Evolutionary conservation across 2,888 invertebrate genomes (phyloP), one percentile per base, ranked within the genome.

Genomic region (Caenorhabditis panamensis): DNA sequence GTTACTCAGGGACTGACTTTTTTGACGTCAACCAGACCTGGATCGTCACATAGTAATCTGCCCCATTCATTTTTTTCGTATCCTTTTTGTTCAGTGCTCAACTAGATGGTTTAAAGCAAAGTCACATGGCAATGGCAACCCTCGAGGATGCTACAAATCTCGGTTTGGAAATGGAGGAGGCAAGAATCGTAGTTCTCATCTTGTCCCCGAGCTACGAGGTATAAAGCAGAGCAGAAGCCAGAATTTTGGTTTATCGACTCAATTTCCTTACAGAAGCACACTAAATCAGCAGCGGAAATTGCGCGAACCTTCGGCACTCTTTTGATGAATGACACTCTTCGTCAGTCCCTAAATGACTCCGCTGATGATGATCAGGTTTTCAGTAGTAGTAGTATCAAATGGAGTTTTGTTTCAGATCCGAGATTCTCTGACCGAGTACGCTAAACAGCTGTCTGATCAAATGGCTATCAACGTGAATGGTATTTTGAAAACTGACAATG

Each of bases 251-350:
- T 18, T 16, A 31, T 31, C 9, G 31, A 31, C 31, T 6, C 51
- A 13, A 41, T 62, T 61, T 54, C 37, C 49, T 26, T 62, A 66
- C 82, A 92, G 92, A 93, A 92, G 91, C 91, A 90, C 58, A 92
- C 92, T 2, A 92, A 92, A 83, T 91, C 90, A 18, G 91, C 92
- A 0, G 76, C 92, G 64, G 92, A 93, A 85, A 92, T 91, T 2
- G 92, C 91, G 1, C 88, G 92, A 41, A 92, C 92, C 2, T 92
- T 92, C 86, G 90, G 91, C 1, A 92, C 92, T 0, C 81, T 93
- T 18, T 91, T 92, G 56, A 85, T 92, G 37, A 91, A 92, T 86
- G 85, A 91, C 59, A 88, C 89, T 22, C 89, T 92, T 62, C 87
- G 92, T 36, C 88, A 90, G 47, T 68, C 89, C 37, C 84, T 91